Evolutionary conservation across 2,888 invertebrate genomes (phyloP).

Genomic region (Coecobrya sp.): DNA sequence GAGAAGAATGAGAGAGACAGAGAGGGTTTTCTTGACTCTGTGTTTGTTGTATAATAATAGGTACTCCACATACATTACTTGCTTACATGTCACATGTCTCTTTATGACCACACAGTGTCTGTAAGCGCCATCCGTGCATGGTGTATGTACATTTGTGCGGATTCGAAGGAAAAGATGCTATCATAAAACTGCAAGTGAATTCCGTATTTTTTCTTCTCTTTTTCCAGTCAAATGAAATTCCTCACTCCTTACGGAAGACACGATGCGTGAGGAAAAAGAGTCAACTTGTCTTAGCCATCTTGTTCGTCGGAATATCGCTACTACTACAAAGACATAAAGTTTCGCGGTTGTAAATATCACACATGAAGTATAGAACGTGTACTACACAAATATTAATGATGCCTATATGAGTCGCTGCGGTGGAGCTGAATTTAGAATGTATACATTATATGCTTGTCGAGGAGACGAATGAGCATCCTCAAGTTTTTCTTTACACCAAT

Average conservation of each 20-base stretch:
- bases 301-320: background rate
- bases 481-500: conserved; percentile 53
- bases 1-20: conserved; percentile 11
- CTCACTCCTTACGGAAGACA: conserved; percentile 30
- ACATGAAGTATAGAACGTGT: background rate
- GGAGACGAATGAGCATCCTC: conserved; percentile 22
- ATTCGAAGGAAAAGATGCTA: conserved; percentile 25
- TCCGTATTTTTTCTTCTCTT: conserved; percentile 30
- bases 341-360: conserved; percentile 12
- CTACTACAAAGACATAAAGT: background rate
- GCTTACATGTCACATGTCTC: conserved; percentile 51
- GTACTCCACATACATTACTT: conserved; percentile 44
- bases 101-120: conserved; percentile 45
- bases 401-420: conserved; percentile 4
- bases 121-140: conserved; percentile 19
- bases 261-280: conserved; percentile 60
- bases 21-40: background rate
- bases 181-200: conserved; percentile 64
- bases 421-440: background rate
- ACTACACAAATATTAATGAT: conserved; percentile 33
- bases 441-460: background rate
- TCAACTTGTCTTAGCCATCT: conserved; percentile 56
- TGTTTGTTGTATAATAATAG: conserved; percentile 43
- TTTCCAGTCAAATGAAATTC: conserved; percentile 67
- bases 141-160: background rate